phyloP scores from a whole-genome alignment of 64 coral and sea anemone species.

The Catalaphyllia jardinei region DNA sequence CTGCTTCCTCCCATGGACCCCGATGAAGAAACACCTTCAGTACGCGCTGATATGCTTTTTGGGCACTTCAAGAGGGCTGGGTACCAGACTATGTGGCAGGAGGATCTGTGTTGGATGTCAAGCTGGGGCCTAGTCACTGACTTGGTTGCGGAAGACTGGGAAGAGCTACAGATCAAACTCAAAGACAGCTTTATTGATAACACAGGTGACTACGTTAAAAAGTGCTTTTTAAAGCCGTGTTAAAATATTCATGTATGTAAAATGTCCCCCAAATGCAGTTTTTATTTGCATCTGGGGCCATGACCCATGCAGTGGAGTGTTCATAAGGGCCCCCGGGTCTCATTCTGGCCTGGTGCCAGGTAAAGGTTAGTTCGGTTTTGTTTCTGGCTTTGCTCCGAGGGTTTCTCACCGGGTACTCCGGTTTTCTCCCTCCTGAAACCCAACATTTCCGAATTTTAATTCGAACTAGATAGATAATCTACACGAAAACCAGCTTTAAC shows the following conservation, averaged over 20 bases:
- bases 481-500: too few species aligned
- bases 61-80: constrained; percentile 77
- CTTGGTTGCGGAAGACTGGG: constrained; percentile 54
- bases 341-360: too few species aligned
- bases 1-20: constrained; percentile 37
- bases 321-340: too few species aligned
- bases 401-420: too few species aligned
- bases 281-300: not conserved
- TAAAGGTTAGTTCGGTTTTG: too few species aligned
- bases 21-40: constrained; percentile 36
- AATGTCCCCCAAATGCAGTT: not conserved
- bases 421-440: too few species aligned
- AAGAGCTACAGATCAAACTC: constrained; percentile 25
- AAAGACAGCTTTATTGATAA: constrained; percentile 54
- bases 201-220: constrained; percentile 38
- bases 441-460: too few species aligned
- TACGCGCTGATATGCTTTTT: constrained; percentile 70
- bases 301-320: too few species aligned
- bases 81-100: constrained; percentile 92
- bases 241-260: not conserved
- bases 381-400: too few species aligned
- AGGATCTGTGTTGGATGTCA: constrained; percentile 78
- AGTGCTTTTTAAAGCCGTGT: too few species aligned
- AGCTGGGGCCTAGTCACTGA: constrained; percentile 76
- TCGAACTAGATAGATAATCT: too few species aligned